These are phyloP conservation scores for Nannospalax galili DNA, from an alignment of 2,113 vertebrate species.

Conservation along the genomic window DNA sequence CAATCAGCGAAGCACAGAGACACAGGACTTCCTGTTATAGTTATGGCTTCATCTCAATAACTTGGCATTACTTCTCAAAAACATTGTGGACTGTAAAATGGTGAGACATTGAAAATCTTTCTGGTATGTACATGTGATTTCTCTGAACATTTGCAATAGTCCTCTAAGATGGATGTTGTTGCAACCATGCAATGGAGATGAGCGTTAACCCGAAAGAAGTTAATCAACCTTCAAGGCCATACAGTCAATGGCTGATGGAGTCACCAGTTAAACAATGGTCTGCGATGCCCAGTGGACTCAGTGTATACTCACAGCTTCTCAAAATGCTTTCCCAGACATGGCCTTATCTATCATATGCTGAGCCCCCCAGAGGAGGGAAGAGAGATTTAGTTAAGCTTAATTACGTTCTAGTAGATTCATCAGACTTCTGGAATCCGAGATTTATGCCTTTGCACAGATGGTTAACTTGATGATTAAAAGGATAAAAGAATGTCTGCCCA, in stretches of 20 bases:
- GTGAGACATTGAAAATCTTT: neutral
- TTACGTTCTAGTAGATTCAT: conserved; percentile 47
- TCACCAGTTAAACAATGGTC: neutral
- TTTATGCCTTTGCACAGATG: conserved; percentile 50
- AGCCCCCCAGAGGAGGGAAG: neutral
- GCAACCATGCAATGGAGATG: neutral
- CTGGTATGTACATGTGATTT: neutral
- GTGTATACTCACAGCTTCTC: neutral
- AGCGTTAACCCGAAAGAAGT: neutral
- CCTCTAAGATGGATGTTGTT: neutral
- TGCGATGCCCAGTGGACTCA: neutral
- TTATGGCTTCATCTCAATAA: neutral
- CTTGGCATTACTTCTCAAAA: neutral
- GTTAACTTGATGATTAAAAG: conserved; percentile 6
- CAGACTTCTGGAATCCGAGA: conserved; percentile 49
- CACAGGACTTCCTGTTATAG: neutral
- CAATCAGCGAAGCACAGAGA: neutral
- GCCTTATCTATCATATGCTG: neutral
- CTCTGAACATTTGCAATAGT: neutral
- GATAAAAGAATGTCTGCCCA: neutral
- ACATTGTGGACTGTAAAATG: neutral
- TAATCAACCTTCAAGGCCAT: neutral
- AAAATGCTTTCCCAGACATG: neutral
- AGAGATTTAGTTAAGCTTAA: conserved; percentile 36
- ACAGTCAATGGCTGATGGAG: neutral